Base-by-base conservation (phyloP, 2,888 invertebrate genomes). In the Macropis europaea region DNA sequence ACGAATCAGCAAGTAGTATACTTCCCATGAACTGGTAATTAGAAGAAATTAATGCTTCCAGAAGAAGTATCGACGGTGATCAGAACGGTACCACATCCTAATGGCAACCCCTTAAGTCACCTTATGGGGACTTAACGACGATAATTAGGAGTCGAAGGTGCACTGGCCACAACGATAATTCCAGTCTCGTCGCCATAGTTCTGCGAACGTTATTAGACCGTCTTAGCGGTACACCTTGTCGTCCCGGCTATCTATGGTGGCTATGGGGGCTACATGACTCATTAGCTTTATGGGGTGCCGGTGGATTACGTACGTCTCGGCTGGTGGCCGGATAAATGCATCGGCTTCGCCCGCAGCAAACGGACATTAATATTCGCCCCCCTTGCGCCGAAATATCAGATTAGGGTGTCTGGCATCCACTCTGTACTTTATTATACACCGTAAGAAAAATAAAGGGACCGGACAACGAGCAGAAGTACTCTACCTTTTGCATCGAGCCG, bases 281-380 rank as follows among this genome's bases (percentile, higher is more conserved):
- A 83, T 86, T 84, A 86, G 76, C 81, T 83, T 82, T 82, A 83
- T 81, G 77, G 78, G 81, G 81, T 78, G 82, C 70, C 76, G 54
- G 77, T 45, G 81, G 76, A 79, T 83, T 82, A 81, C 75, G 79
- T 69, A 53, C 53, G 75, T 61, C 81, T 66, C 76, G 80, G 81
- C 73, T 75, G 74, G 77, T 79, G 77, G 78, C 64, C 76, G 73
- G 75, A 79, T 81, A 80, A 82, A 76, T 61, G 69, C 77, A 69
- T 73, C 73, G 48, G 66, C 75, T 76, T 76, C 70, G 69, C 81
- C 74, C 66, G 76, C 74, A 75, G 77, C 76, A 45, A 69, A 70
- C 62, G 60, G 76, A 80, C 83, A 82, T 85, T 85, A 83, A 84
- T 83, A 85, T 79, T 81, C 77, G 73, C 76, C 81, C 70, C 77